Base-by-base conservation (phyloP, 1,140 invertebrate genomes). In the Theocolax elegans region DNA sequence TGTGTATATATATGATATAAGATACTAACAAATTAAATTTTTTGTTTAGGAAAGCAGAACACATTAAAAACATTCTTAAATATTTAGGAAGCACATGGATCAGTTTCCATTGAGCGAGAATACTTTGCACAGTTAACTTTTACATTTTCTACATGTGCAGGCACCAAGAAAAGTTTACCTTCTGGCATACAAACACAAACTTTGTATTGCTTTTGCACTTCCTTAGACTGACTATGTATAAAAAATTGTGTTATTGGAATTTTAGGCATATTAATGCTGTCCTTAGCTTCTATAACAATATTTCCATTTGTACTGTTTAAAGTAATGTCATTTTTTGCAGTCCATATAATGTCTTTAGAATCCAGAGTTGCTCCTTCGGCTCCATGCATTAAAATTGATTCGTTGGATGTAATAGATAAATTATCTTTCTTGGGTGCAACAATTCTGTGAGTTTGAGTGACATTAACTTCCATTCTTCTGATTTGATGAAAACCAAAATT, bases 151-250 rank as follows among this genome's bases (percentile, higher is more conserved):
- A 82, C 85, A 13, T 89, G 88, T 3, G 93, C 88, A 0, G 91
- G 90, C 3, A 96, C 88, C 71, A 90, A 88, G 76, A 95, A 96
- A 8, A 96, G 79, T 77, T 92, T 93, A 0, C 94, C 94, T 68
- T 91, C 87, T 0, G 94, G 94, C 93, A 95, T 95, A 77, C 94
- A 96, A 1, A 95, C 90, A 71, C 94, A 96, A 2, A 96, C 86
- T 85, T 95, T 95, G 77, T 91, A 96, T 77, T 95, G 93, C 0
- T 66, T 87, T 76, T 74, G 87, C 62, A 80, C 77, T 23, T 62
- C 31, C 51, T 86, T 83, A 2, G 77, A 81, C 2, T 72, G 69
- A 72, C 66, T 80, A 0, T 72, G 73, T 12, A 77, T n/a, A 46
- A 79, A 77, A 56, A 87, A 80, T 0, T 89, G 86, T 7, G 87